Conservation (phyloP, 30 jellyfish, hydroid and myxozoan genomes). For the Aurelia coerulea region DNA sequence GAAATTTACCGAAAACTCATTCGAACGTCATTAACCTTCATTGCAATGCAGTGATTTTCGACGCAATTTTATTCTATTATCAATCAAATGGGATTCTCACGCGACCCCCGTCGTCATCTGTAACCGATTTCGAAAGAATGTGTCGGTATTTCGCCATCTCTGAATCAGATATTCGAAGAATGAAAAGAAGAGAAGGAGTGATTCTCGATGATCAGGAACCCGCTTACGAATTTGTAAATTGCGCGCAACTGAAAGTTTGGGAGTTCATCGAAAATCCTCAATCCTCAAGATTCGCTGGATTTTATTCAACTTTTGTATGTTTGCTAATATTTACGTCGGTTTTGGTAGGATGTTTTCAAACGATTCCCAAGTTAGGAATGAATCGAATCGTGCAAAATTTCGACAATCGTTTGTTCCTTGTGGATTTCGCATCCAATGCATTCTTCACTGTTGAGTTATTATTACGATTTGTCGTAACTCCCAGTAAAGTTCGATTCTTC, state of each 20-base stretch:
- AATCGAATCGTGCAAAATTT: not conserved
- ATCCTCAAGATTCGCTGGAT: slow-evolving; percentile 60
- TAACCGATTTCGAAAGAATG: slow-evolving; percentile 53
- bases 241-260: slow-evolving; percentile 47
- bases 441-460: slow-evolving; percentile 62
- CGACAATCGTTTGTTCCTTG: slow-evolving; percentile 17
- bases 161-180: slow-evolving; percentile 28
- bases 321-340: slow-evolving; percentile 50
- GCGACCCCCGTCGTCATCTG: slow-evolving; percentile 65
- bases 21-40: slow-evolving; percentile 23
- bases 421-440: slow-evolving; percentile 54
- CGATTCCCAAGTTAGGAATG: slow-evolving; percentile 32
- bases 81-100: slow-evolving; percentile 81
- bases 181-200: slow-evolving; percentile 72
- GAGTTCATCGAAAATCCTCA: slow-evolving; percentile 69
- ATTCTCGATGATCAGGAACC: slow-evolving; percentile 2
- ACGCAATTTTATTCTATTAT: slow-evolving; percentile 82
- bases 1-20: not conserved
- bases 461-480: slow-evolving; percentile 36
- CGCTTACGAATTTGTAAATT: not conserved
- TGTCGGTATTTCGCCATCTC: slow-evolving; percentile 70
- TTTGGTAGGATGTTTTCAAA: slow-evolving; percentile 58
- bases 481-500: slow-evolving; percentile 53
- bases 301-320: slow-evolving; percentile 23
- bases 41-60: slow-evolving; percentile 70